Conservation (phyloP, 2,113 vertebrate genomes). For the Aphyosemion australe region DNA sequence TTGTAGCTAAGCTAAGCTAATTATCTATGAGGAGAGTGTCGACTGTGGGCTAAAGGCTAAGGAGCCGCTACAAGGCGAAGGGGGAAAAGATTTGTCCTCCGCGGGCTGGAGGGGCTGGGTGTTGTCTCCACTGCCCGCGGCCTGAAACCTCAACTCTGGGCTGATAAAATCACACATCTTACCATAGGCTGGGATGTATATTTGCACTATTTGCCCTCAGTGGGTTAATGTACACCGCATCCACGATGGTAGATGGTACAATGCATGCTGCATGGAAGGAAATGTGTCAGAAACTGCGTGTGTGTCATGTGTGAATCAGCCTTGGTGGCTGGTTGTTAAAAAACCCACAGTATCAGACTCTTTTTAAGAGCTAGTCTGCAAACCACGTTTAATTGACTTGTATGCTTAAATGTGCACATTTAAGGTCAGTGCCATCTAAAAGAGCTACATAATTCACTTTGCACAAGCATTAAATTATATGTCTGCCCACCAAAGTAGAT, state of each 20-base stretch:
- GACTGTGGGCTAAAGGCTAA: conserved; percentile 76
- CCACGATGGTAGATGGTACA: neutral
- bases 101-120: conserved; percentile 63
- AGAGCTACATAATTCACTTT: conserved; percentile 35
- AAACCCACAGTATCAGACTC: too few relatives aligned
- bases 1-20: conserved; percentile 63
- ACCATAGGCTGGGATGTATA: neutral
- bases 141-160: conserved; percentile 30
- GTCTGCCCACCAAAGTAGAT: conserved; percentile 14
- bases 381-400: neutral
- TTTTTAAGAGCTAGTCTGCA: neutral
- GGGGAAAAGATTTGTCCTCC: conserved; percentile 64
- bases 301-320: conserved; percentile 40
- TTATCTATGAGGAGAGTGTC: conserved; percentile 58
- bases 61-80: conserved; percentile 74
- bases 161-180: conserved; percentile 12
- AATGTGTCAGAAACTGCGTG: conserved; percentile 11
- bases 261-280: conserved; percentile 26
- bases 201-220: conserved; percentile 25
- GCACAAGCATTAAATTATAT: conserved; percentile 16
- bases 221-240: conserved; percentile 22
- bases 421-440: conserved; percentile 20
- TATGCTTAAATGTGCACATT: conserved; percentile 11
- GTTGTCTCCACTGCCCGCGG: conserved; percentile 60
- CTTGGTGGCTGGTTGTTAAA: conserved; percentile 8